Percentiles rank a stretch among this genome's conserved stretches.
Conservation (phyloP, 2,113 vertebrate species). For the Uropsilus gracilis region DNA sequence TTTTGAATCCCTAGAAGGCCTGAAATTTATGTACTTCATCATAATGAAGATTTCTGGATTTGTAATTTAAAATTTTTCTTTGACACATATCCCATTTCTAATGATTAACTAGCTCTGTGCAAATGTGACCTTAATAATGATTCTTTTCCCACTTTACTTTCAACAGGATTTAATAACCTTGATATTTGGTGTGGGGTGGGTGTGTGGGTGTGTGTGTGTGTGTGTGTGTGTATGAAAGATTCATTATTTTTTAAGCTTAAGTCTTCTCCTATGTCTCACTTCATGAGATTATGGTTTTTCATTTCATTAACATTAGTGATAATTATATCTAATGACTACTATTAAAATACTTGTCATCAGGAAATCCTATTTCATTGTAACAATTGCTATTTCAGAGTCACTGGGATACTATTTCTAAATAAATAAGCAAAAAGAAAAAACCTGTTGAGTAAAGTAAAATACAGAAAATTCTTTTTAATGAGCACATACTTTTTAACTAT, state of each 20-base stretch:
- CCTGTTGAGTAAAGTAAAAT: conserved; percentile 73
- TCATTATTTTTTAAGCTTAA: conserved; percentile 35
- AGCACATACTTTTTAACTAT: not conserved
- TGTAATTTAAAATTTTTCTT: conserved; percentile 75
- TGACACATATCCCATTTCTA: conserved; percentile 47
- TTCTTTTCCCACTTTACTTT: conserved; percentile 33
- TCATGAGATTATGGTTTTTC: conserved; percentile 47
- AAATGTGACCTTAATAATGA: not conserved
- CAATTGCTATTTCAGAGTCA: conserved; percentile 32
- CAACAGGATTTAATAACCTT: conserved; percentile 20
- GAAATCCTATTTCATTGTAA: conserved; percentile 33
- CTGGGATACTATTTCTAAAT: conserved; percentile 27
- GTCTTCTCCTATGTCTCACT: conserved; percentile 25
- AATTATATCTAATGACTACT: not conserved
- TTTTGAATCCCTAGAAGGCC: conserved; percentile 54
- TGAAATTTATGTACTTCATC: conserved; percentile 63
- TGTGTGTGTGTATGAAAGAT: not conserved
- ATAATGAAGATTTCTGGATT: conserved; percentile 79
- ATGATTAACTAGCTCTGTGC: conserved; percentile 38
- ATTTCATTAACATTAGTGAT: conserved; percentile 32
- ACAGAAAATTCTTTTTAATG: not conserved
- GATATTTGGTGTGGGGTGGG: not conserved
- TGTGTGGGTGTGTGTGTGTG: not conserved
- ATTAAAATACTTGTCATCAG: conserved; percentile 21
- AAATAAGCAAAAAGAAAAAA: conserved; percentile 31